phyloP scores from a whole-genome alignment of 2,113 vertebrate genomes.

The Oryzias curvinotus region DNA sequence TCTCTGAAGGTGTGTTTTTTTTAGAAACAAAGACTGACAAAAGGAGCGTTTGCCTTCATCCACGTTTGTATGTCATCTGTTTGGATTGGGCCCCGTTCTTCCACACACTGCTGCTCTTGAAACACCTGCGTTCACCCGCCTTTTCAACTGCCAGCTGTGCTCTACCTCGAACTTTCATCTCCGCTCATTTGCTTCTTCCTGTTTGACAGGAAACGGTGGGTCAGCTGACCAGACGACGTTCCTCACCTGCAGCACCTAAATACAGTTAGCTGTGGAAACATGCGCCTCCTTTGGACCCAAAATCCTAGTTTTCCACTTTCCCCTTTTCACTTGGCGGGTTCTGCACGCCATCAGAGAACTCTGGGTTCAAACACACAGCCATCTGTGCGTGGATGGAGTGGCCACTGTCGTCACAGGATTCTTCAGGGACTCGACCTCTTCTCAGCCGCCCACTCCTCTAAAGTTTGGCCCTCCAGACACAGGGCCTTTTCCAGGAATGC shows the following conservation, averaged over 20 bases:
- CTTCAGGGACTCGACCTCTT: constrained; percentile 38
- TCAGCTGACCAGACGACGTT: constrained; percentile 60
- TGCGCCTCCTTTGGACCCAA: constrained; percentile 46
- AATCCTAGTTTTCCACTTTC: constrained; percentile 24
- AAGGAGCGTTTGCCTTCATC: neutral
- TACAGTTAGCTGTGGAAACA: constrained; percentile 56
- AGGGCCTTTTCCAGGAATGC: constrained; percentile 53
- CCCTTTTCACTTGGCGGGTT: constrained; percentile 15
- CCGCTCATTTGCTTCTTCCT: constrained; percentile 59
- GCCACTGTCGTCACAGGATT: constrained; percentile 36
- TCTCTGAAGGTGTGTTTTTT: neutral
- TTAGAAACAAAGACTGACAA: neutral
- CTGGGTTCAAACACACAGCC: constrained; percentile 49
- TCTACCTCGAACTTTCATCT: constrained; percentile 60
- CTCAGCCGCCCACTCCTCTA: constrained; percentile 30
- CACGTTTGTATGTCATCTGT: constrained; percentile 53
- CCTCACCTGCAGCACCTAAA: constrained; percentile 64
- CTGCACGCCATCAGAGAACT: constrained; percentile 45
- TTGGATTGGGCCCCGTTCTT: constrained; percentile 36
- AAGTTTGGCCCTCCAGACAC: constrained; percentile 30
- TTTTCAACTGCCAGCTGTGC: constrained; percentile 59
- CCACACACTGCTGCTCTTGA: constrained; percentile 35
- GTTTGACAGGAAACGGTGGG: constrained; percentile 67
- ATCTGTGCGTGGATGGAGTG: constrained; percentile 47
- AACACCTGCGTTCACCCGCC: constrained; percentile 60